Evolutionary conservation across 1,140 invertebrate genomes (phyloP).

Genomic region (Bombus consobrinus): DNA sequence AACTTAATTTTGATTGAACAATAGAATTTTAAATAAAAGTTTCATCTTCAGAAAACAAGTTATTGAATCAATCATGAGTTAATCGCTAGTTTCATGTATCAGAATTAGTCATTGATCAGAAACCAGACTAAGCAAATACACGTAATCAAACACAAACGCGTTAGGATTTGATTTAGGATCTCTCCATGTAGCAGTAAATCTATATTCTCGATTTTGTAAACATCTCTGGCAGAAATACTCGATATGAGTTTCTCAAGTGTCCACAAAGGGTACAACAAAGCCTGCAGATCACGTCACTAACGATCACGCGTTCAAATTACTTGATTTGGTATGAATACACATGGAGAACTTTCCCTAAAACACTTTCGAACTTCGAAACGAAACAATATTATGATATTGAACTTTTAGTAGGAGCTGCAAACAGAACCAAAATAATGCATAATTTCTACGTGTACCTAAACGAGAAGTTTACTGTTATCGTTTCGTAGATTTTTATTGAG

Average conservation of each 20-base stretch:
- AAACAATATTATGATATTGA: background rate
- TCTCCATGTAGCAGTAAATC: background rate
- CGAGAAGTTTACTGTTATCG: background rate
- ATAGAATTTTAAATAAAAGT: no score
- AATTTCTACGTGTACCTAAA: background rate
- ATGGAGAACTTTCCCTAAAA: background rate
- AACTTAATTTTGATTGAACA: no score
- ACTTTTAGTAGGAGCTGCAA: no score
- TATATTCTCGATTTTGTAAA: background rate
- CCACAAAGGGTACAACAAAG: no score
- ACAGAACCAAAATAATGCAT: background rate
- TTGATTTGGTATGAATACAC: background rate
- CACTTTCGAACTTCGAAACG: background rate
- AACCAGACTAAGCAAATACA: background rate
- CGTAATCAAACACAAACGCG: background rate
- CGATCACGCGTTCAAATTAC: background rate
- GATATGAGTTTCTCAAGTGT: background rate
- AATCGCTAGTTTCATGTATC: no score
- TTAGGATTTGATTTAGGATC: background rate
- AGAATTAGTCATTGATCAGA: no score
- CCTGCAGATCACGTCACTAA: background rate
- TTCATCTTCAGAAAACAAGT: no score
- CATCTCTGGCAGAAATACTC: background rate
- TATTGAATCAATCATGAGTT: no score
- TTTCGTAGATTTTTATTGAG: no score